phyloP scores from a whole-genome alignment of 2,888 invertebrate genomes.

The Archaeoteleia sp. region DNA sequence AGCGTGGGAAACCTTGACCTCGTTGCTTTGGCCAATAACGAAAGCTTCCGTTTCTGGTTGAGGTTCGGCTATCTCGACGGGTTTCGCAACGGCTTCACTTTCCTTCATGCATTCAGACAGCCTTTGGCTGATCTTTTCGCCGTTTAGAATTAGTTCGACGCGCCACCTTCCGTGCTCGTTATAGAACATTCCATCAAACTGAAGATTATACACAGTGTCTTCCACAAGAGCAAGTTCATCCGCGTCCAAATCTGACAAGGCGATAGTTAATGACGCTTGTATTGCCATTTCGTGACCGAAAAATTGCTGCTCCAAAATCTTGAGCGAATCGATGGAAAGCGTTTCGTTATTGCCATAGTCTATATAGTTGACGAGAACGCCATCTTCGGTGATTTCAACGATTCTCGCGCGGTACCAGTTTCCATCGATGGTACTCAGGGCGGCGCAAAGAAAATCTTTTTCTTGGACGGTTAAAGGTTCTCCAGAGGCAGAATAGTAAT shows the following conservation, averaged over 20 bases:
- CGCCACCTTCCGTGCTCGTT: no score
- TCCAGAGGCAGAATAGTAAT: conserved; percentile 78
- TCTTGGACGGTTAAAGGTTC: conserved; percentile 75
- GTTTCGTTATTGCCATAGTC: conserved; percentile 85
- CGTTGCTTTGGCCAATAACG: conserved; percentile 61
- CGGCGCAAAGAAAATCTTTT: conserved; percentile 79
- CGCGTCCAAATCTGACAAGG: no score
- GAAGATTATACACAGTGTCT: no score
- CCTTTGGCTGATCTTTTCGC: no score
- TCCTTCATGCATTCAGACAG: conserved; percentile 70
- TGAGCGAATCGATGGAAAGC: conserved; percentile 75
- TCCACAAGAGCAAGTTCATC: no score
- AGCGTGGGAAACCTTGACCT: conserved; percentile 82
- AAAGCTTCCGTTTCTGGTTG: conserved; percentile 60
- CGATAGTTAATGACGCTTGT: no score
- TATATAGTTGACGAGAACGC: conserved; percentile 78
- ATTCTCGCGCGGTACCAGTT: conserved; percentile 85
- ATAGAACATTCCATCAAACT: no score
- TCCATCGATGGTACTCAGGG: conserved; percentile 78
- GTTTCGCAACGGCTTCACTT: no score
- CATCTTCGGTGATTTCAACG: conserved; percentile 72
- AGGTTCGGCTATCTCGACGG: conserved; percentile 68
- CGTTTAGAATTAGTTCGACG: no score
- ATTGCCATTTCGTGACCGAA: conserved; percentile 65
- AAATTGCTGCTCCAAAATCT: conserved; percentile 68